Evolutionary conservation across 2,797 vertebrate genomes (phyloP), one percentile per base, ranked within the genome.

Genomic region (Oreonectes daqikongensis): DNA sequence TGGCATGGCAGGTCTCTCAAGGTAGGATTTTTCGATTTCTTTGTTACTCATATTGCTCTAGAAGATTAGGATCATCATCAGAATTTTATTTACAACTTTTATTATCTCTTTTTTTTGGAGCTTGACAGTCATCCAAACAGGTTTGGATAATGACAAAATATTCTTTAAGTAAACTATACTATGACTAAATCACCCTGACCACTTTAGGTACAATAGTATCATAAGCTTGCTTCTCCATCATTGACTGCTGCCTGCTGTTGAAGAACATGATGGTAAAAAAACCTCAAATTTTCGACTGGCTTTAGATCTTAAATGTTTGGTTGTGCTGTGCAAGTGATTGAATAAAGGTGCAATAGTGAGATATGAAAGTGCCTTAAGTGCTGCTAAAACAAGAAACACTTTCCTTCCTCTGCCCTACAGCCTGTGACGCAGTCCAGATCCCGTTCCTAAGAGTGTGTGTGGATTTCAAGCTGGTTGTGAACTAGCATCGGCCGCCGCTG

Each of bases 391-490:
- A 77, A 77, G 75, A 77, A 77, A 79, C 77, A 72, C 79, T 67
- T 68, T 30, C 46, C 60, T 81, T 76, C 70, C 75, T 77, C 64
- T 64, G 52, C 63, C 53, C 65, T 52, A 75, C 81, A 87, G 88
- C 86, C 78, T 82, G 89, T 91, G 91, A 92, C 86, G 89, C 85
- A 92, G 89, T 89, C 89, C 91, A 92, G 91, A 89, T 88, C 89
- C 84, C 84, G 66, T 71, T 86, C 85, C 42, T 73, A 86, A 86
- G 88, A 92, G 88, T 90, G 87, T 82, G 85, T 89, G 87, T 90
- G 89, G 26, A 35, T 67, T 52, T 81, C 64, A 57, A 71, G 24
- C 44, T 64, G 72, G 78, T 78, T 60, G 60, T 68, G 78, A 71
- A 46, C 46, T 68, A 67, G 42, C 40, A 55, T 72, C 40, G 12